Evolutionary conservation across 2,888 invertebrate species (phyloP).

Genomic region (Drosophila colorata): DNA sequence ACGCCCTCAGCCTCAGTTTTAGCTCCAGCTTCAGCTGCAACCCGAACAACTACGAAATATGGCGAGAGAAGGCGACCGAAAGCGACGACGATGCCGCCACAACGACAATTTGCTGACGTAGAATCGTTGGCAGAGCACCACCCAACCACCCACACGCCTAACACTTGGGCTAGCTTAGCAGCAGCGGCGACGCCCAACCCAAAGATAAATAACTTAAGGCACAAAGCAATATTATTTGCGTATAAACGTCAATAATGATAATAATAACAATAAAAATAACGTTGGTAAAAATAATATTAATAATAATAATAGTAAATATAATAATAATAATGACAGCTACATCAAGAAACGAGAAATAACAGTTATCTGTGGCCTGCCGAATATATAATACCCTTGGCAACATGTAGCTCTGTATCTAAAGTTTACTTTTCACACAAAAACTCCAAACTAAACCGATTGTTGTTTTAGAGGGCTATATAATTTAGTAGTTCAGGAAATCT

Average conservation of each 20-base stretch:
- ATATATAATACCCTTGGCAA: too few species aligned
- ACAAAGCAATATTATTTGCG: conserved; percentile 8
- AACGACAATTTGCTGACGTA: conserved; percentile 63
- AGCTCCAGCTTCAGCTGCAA: conserved; percentile 40
- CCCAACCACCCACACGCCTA: conserved; percentile 1
- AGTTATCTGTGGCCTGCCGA: too few species aligned
- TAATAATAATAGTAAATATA: conserved; percentile 4
- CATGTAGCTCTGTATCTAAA: too few species aligned
- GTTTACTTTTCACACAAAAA: too few species aligned
- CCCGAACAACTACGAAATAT: conserved; percentile 34
- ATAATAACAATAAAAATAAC: not conserved
- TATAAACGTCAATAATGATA: conserved; percentile 4
- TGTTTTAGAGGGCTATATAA: too few species aligned
- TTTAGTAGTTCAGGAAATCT: too few species aligned
- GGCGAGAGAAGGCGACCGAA: conserved; percentile 20
- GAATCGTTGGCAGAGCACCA: conserved; percentile 17
- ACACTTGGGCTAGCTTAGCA: conserved; percentile 4
- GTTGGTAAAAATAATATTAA: not conserved
- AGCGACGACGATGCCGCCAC: conserved; percentile 20
- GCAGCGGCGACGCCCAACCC: conserved; percentile 54
- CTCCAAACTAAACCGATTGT: too few species aligned
- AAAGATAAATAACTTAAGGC: conserved; percentile 16
- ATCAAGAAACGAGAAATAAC: not conserved
- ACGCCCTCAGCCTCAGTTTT: conserved; percentile 34
- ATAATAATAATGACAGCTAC: conserved; percentile 13